A percentile compares a stretch with the other conserved stretches of the same genome.
Conservation (phyloP, 1,140 invertebrate genomes). For the Drosophila orosa region DNA sequence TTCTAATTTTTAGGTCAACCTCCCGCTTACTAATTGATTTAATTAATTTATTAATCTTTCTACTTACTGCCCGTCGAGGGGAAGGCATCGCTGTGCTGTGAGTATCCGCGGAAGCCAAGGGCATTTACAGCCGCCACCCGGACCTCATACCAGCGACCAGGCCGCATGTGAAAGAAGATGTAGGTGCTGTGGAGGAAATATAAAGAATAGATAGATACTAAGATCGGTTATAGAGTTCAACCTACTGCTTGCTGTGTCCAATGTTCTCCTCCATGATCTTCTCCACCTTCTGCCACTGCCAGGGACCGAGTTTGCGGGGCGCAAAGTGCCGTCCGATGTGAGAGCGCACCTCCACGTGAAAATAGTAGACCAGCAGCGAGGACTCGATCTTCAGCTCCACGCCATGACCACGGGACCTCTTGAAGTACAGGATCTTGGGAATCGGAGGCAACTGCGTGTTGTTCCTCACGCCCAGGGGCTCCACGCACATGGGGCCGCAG, state of each 20-base stretch:
- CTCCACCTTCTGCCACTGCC: slow-evolving; percentile 84
- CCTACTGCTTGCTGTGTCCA: slow-evolving; percentile 62
- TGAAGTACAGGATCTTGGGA: slow-evolving; percentile 68
- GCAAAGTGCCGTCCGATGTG: slow-evolving; percentile 85
- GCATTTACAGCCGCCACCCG: slow-evolving; percentile 89
- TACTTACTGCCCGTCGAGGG: slow-evolving; percentile 85
- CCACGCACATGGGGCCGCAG: slow-evolving; percentile 88
- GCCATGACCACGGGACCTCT: slow-evolving; percentile 70
- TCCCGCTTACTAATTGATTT: neutral
- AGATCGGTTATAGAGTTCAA: neutral
- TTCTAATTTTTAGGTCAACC: neutral
- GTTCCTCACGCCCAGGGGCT: slow-evolving; percentile 86
- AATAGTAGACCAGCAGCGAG: slow-evolving; percentile 68
- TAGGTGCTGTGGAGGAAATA: slow-evolving; percentile 76
- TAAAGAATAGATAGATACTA: neutral
- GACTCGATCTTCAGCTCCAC: slow-evolving; percentile 78
- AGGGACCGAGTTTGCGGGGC: slow-evolving; percentile 85
- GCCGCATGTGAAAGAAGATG: slow-evolving; percentile 87
- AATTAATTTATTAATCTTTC: slow-evolving; percentile 1
- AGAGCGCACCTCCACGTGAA: slow-evolving; percentile 86
- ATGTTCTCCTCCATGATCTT: slow-evolving; percentile 71
- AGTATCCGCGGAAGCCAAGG: slow-evolving; percentile 89
- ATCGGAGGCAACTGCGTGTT: slow-evolving; percentile 71
- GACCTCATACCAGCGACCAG: slow-evolving; percentile 91
- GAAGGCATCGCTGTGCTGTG: slow-evolving; percentile 87